A percentile compares a stretch with the other conserved stretches of the same genome.
Conservation (phyloP, 2,113 vertebrate species). For the Cranoglanis bouderius region DNA sequence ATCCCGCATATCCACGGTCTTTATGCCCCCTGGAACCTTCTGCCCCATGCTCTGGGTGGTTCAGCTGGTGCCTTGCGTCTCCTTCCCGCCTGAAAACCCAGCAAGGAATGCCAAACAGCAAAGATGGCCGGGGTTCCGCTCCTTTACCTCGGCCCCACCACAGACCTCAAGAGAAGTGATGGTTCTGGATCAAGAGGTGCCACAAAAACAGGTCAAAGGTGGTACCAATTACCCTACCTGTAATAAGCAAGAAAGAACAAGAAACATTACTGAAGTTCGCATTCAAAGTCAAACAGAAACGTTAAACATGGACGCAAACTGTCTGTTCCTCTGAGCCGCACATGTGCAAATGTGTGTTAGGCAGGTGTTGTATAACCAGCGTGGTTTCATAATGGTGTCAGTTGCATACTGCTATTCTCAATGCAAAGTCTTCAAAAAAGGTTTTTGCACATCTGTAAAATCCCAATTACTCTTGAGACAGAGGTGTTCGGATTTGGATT, state of each 20-base stretch:
- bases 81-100: slow-evolving; percentile 58
- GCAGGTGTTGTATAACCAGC: background rate
- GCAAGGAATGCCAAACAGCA: slow-evolving; percentile 60
- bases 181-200: slow-evolving; percentile 48
- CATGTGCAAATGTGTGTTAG: slow-evolving; percentile 10
- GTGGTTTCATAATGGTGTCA: slow-evolving; percentile 9
- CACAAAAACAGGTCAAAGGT: slow-evolving; percentile 46
- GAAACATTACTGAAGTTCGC: slow-evolving; percentile 3
- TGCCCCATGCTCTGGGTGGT: slow-evolving; percentile 86
- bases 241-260: slow-evolving; percentile 45
- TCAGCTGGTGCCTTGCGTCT: slow-evolving; percentile 50
- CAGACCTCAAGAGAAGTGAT: slow-evolving; percentile 41
- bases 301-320: background rate
- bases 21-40: slow-evolving; percentile 96
- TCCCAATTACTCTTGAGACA: no score
- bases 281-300: background rate
- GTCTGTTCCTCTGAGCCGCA: background rate
- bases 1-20: slow-evolving; percentile 97
- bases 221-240: slow-evolving; percentile 63
- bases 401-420: background rate
- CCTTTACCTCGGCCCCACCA: slow-evolving; percentile 51
- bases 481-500: background rate
- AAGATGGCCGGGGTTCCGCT: slow-evolving; percentile 54
- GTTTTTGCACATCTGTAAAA: background rate
- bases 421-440: background rate